Percentiles rank a stretch among this genome's conserved stretches.
phyloP scores from a whole-genome alignment of 2,888 invertebrate genomes.

The Argyresthia albistria region DNA sequence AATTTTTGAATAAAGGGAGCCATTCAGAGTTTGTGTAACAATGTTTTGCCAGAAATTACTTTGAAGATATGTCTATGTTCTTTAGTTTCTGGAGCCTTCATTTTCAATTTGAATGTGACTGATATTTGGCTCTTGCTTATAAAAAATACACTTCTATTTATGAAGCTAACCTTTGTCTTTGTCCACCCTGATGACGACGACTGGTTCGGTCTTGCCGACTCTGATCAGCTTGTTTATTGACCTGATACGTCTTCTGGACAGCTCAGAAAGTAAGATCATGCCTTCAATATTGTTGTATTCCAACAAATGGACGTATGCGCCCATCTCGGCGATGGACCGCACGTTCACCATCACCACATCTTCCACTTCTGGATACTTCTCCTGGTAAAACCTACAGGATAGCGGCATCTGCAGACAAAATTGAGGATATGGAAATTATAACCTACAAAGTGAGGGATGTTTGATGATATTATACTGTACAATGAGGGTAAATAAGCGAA shows the following conservation, averaged over 20 bases:
- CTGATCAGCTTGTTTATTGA: conserved; percentile 99
- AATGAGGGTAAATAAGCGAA: not conserved
- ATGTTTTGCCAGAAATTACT: no score
- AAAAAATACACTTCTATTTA: no score
- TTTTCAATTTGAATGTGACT: no score
- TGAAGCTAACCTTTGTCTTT: conserved; percentile 91
- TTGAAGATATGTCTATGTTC: no score
- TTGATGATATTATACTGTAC: conserved; percentile 29
- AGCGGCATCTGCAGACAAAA: conserved; percentile 80
- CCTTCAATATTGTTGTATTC: conserved; percentile 99
- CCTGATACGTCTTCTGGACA: conserved; percentile 97
- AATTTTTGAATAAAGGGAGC: no score
- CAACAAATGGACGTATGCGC: conserved; percentile 96
- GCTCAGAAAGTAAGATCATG: conserved; percentile 98
- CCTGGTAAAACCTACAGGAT: conserved; percentile 96
- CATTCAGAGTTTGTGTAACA: no score
- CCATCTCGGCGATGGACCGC: conserved; percentile 99
- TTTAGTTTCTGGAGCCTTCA: no score
- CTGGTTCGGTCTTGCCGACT: conserved; percentile 98
- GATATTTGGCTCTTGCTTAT: no score
- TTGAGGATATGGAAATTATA: conserved; percentile 25
- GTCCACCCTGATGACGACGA: conserved; percentile 99
- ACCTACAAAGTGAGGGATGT: conserved; percentile 23
- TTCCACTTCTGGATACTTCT: conserved; percentile 98
- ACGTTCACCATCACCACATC: conserved; percentile 99